Base-by-base conservation (phyloP, 2,797 vertebrate species). In the Typhlichthys subterraneus region DNA sequence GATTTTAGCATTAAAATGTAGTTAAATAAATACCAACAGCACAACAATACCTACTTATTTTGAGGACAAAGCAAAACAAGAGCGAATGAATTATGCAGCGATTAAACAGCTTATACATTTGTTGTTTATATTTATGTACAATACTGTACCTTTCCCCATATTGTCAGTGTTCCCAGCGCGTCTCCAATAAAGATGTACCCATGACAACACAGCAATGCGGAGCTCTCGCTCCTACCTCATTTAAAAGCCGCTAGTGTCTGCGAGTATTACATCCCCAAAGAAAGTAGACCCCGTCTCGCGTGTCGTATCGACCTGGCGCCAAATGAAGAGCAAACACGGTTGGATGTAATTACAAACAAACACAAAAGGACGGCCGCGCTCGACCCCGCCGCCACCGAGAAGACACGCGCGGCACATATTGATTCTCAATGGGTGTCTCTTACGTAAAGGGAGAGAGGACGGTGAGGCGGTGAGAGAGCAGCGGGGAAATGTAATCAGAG, bases 361-460 rank as follows among this genome's bases (percentile, higher is more conserved):
- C 61, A 67, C 50, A 59, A 42, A 54, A 47, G 23, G 11, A n/a
- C 3, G 46, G 9, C 11, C 11, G 46, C 3, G 46, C 46, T 3
- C 56, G 64, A 2, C 49, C 63, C 66, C 70, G 31, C 65, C 51
- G 19, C 67, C 14, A 46, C 50, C 13, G 63, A 45, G 65, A 69
- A 72, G 76, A 69, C 65, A 63, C 33, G 33, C 33, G 6, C 33
- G 33, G 57, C 9, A 12, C 63, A 48, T 72, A 87, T 87, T 70
- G 83, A 88, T 86, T 76, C 55, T 67, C 52, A 65, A 67, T 60
- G 61, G n/a, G 68, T 82, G 77, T 69, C 63, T 68, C 66, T 67
- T 55, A 63, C 62, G 69, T 62, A 79, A 69, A 65, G 55, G 65
- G 59, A 79, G 70, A 70, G 13, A 65, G 66, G 11, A n/a, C 11